phyloP scores from a whole-genome alignment of 2,888 invertebrate species.

The Doris montereyensis region DNA sequence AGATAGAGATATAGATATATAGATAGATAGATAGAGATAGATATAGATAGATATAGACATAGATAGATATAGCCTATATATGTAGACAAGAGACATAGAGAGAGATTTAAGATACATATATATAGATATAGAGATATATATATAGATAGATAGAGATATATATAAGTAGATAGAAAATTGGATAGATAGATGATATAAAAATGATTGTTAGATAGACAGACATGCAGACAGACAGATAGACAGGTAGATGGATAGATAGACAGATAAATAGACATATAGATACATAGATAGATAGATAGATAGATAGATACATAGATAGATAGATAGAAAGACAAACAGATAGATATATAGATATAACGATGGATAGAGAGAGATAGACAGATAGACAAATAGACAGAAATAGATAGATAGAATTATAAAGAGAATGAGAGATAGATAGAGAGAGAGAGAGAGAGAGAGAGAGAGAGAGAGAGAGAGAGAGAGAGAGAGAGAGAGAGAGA shows the following conservation, averaged over 20 bases:
- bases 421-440: not conserved
- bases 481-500: slow-evolving; percentile 25
- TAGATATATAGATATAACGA: slow-evolving; percentile 6
- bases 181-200: too few species aligned
- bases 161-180: too few species aligned
- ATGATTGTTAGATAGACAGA: not conserved
- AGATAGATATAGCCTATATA: too few species aligned
- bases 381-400: not conserved
- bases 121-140: too few species aligned
- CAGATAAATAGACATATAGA: not conserved
- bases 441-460: not conserved
- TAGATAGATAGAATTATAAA: not conserved
- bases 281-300: not conserved
- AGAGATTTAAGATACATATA: not conserved
- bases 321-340: not conserved
- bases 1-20: too few species aligned
- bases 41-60: too few species aligned
- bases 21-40: too few species aligned
- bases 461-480: not conserved
- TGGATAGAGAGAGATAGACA: slow-evolving; percentile 11
- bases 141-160: too few species aligned
- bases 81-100: too few species aligned
- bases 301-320: not conserved
- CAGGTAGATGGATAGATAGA: not conserved
- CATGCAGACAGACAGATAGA: not conserved